These are phyloP conservation scores for Amphipyra tragopoginis DNA, from an alignment of 2,888 invertebrate species.

Conservation along the genomic window DNA sequence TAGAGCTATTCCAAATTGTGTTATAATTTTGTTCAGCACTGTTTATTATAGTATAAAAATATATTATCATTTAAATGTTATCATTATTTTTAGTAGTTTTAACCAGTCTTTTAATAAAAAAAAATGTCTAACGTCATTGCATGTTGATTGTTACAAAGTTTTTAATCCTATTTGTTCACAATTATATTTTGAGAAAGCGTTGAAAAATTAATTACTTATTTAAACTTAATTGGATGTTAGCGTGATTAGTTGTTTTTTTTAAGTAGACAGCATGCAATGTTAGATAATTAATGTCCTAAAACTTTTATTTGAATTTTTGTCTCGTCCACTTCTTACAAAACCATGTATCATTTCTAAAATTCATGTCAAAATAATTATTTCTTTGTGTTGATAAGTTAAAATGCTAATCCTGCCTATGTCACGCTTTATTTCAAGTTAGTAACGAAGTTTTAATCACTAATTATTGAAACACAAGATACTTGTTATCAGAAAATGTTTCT, in stretches of 20 bases:
- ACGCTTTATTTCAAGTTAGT: constrained; percentile 19
- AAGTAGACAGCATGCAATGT: constrained; percentile 58
- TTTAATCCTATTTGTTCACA: constrained; percentile 45
- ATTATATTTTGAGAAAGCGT: constrained; percentile 46
- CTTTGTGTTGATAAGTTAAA: background rate
- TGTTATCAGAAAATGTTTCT: background rate
- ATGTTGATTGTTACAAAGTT: constrained; percentile 46
- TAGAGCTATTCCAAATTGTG: background rate
- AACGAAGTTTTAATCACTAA: constrained; percentile 22
- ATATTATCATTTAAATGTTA: background rate
- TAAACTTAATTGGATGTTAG: constrained; percentile 51
- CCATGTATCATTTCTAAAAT: constrained; percentile 19
- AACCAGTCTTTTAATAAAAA: background rate
- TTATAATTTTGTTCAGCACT: background rate
- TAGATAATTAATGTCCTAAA: constrained; percentile 38
- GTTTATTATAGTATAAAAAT: constrained; percentile 4
- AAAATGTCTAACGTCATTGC: constrained; percentile 41
- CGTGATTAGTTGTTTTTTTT: constrained; percentile 52
- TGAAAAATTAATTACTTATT: constrained; percentile 43
- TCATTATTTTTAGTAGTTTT: background rate
- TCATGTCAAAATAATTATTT: constrained; percentile 7
- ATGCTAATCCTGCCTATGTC: constrained; percentile 8
- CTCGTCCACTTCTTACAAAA: constrained; percentile 41
- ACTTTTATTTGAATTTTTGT: constrained; percentile 11
- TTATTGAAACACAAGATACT: background rate